Evolutionary conservation across 2,888 invertebrate species (phyloP).

Genomic region (Biston betularia): DNA sequence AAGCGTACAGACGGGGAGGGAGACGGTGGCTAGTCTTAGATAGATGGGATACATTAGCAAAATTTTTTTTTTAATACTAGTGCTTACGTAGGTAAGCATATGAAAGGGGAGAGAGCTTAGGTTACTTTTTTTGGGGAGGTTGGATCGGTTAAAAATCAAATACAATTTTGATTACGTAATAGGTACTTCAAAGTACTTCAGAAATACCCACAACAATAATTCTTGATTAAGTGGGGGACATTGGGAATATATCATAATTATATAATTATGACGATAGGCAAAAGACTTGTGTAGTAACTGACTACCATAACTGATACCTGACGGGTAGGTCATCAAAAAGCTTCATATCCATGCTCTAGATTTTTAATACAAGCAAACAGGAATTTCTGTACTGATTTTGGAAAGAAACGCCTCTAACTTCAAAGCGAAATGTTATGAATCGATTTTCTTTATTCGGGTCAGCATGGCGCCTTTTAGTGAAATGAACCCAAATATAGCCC

Average conservation of each 20-base stretch:
- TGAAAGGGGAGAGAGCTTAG: no score
- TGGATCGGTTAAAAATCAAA: neutral
- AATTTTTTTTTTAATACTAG: no score
- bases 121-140: no score
- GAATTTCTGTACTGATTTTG: constrained; percentile 5
- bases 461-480: constrained; percentile 50
- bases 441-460: constrained; percentile 54
- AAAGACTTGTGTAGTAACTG: neutral
- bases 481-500: constrained; percentile 52
- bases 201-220: no score
- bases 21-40: no score
- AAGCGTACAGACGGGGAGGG: no score
- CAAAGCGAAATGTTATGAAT: constrained; percentile 45
- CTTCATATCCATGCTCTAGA: constrained; percentile 4
- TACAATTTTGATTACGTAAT: neutral
- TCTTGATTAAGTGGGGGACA: no score
- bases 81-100: no score
- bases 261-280: no score
- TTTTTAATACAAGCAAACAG: constrained; percentile 14
- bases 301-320: neutral
- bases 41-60: no score
- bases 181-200: no score
- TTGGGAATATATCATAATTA: no score
- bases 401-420: neutral
- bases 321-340: neutral